phyloP scores from a whole-genome alignment of 1,140 invertebrate species.

The Polypedilum pembai region DNA sequence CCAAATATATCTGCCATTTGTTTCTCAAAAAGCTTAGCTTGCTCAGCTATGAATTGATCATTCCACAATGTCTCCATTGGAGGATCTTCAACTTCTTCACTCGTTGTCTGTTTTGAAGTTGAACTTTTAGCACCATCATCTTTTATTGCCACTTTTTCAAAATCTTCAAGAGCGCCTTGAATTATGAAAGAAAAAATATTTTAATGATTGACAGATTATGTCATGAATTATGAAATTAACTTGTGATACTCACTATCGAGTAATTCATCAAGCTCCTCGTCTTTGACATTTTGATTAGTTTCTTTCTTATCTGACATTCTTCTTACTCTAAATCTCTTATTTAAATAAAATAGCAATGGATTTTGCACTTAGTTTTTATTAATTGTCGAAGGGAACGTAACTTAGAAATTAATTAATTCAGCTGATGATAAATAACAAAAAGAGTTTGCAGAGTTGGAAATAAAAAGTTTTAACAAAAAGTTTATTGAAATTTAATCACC shows the following conservation, averaged over 20 bases:
- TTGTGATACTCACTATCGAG: slow-evolving; percentile 44
- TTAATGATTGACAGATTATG: slow-evolving; percentile 29
- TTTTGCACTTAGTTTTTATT: too few relatives aligned
- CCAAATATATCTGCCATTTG: slow-evolving; percentile 42
- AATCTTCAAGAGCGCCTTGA: slow-evolving; percentile 48
- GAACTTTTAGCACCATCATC: slow-evolving; percentile 32
- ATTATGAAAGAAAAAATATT: slow-evolving; percentile 30
- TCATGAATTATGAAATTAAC: slow-evolving; percentile 31
- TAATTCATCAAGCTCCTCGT: slow-evolving; percentile 44
- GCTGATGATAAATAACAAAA: too few relatives aligned
- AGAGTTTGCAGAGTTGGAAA: not conserved
- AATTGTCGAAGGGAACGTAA: too few relatives aligned
- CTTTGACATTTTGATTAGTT: slow-evolving; percentile 36
- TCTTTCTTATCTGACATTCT: not conserved
- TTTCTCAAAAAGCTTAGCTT: slow-evolving; percentile 41
- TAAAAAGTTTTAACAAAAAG: not conserved
- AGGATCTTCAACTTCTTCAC: slow-evolving; percentile 32
- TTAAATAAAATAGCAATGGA: too few relatives aligned
- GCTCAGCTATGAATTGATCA: slow-evolving; percentile 40
- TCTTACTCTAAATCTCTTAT: not conserved
- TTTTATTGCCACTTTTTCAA: slow-evolving; percentile 40
- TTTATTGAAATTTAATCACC: not conserved
- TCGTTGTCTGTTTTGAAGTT: not conserved
- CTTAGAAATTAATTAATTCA: too few relatives aligned
- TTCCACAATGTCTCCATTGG: slow-evolving; percentile 30